A percentile compares a stretch with the other conserved stretches of the same genome.
Evolutionary conservation across 2,797 vertebrate genomes (phyloP).

Genomic region (Allobates femoralis): DNA sequence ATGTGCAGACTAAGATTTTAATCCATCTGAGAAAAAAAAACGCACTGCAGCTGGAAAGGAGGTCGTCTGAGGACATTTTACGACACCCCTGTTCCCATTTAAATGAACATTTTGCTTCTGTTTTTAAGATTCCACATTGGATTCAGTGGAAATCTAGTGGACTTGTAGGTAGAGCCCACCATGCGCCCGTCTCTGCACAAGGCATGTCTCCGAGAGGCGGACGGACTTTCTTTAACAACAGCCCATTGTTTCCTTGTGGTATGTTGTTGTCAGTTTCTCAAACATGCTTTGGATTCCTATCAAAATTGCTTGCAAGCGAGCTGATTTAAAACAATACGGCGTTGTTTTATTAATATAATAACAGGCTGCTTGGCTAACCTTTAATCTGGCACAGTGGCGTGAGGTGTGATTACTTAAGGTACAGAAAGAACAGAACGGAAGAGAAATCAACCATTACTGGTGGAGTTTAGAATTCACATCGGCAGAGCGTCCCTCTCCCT

Average conservation of each 20-base stretch:
- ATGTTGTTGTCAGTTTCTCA: constrained; percentile 79
- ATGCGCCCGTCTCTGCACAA: background rate
- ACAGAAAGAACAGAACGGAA: constrained; percentile 62
- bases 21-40: too few species aligned
- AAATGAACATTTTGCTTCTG: too few species aligned
- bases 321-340: constrained; percentile 77
- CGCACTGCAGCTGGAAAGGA: too few species aligned
- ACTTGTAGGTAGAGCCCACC: background rate
- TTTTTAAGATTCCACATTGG: too few species aligned
- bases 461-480: background rate
- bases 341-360: constrained; percentile 75
- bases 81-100: too few species aligned
- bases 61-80: too few species aligned
- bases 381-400: constrained; percentile 70
- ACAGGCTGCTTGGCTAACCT: constrained; percentile 76
- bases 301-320: constrained; percentile 76
- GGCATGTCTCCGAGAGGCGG: constrained; percentile 68
- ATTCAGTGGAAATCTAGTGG: too few species aligned
- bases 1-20: too few species aligned
- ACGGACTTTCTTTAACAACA: constrained; percentile 71
- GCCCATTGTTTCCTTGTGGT: constrained; percentile 76
- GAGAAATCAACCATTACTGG: background rate
- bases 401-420: constrained; percentile 68
- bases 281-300: constrained; percentile 80
- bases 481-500: background rate